phyloP scores from a whole-genome alignment of 2,888 invertebrate genomes.

The Nemotelus pantherinus region DNA sequence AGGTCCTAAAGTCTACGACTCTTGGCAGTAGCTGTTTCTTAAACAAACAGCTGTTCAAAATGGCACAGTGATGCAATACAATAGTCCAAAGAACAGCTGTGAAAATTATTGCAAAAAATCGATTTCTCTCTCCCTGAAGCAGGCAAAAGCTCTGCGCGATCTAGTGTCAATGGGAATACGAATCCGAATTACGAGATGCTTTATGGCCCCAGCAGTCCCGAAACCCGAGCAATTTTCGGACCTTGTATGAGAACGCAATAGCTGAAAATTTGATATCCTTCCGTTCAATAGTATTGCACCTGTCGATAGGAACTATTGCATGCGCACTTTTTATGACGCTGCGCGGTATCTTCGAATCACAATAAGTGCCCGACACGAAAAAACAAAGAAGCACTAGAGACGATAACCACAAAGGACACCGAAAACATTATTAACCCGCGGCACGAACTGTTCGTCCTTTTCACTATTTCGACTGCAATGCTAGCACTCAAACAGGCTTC shows the following conservation, averaged over 20 bases:
- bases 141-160: not conserved
- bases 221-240: conserved; percentile 7
- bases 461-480: not conserved
- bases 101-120: conserved; percentile 28
- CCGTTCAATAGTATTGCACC: not conserved
- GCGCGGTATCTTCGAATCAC: conserved; percentile 35
- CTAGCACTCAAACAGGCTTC: no score
- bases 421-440: conserved; percentile 34
- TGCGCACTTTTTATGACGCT: not conserved
- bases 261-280: not conserved
- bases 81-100: conserved; percentile 73
- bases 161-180: not conserved
- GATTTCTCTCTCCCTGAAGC: not conserved
- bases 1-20: not conserved
- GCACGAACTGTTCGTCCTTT: not conserved
- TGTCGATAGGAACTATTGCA: no score
- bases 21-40: not conserved
- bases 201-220: not conserved
- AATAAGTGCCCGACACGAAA: conserved; percentile 37
- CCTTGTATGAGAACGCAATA: conserved; percentile 14
- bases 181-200: not conserved
- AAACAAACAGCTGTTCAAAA: not conserved
- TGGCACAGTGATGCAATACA: no score
- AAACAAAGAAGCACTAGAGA: conserved; percentile 47
- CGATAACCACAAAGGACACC: conserved; percentile 45